Conservation (phyloP, 2,797 vertebrate genomes). For the Poeciliopsis turneri region DNA sequence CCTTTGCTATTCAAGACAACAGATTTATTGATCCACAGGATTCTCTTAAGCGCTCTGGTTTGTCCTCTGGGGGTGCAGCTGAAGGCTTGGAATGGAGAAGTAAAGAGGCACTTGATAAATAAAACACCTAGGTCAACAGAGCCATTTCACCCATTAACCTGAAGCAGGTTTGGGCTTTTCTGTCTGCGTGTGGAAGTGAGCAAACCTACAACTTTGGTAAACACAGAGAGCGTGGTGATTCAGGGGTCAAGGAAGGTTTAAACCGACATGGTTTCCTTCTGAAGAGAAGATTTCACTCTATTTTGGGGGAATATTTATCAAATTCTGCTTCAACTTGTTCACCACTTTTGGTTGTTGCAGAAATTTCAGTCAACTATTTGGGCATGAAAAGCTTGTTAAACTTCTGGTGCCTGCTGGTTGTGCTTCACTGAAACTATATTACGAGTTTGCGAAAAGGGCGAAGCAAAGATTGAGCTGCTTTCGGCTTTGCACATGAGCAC, state of each 20-base stretch:
- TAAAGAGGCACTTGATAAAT: slow-evolving; percentile 81
- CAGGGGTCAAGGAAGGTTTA: slow-evolving; percentile 43
- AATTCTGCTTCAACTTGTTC: not conserved
- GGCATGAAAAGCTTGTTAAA: not conserved
- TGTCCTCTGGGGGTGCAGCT: slow-evolving; percentile 80
- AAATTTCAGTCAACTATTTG: not conserved
- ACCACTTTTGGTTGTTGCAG: not conserved
- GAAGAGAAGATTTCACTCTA: not conserved
- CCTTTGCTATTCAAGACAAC: slow-evolving; percentile 71
- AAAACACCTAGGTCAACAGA: slow-evolving; percentile 82
- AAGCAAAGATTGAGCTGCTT: slow-evolving; percentile 34
- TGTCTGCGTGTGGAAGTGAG: slow-evolving; percentile 27
- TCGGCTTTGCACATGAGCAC: slow-evolving; percentile 51
- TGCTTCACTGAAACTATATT: not conserved
- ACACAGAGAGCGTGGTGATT: slow-evolving; percentile 52
- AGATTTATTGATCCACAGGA: slow-evolving; percentile 79
- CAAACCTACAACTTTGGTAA: slow-evolving; percentile 57
- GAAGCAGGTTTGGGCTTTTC: slow-evolving; percentile 54
- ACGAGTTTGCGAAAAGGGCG: not conserved
- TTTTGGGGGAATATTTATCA: not conserved
- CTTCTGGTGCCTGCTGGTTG: not conserved
- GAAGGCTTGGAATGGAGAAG: slow-evolving; percentile 73
- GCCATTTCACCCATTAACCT: slow-evolving; percentile 81
- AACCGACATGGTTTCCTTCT: not conserved
- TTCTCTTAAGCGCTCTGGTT: slow-evolving; percentile 73